phyloP scores from a whole-genome alignment of 2,797 vertebrate genomes.

The Paguma larvata region DNA sequence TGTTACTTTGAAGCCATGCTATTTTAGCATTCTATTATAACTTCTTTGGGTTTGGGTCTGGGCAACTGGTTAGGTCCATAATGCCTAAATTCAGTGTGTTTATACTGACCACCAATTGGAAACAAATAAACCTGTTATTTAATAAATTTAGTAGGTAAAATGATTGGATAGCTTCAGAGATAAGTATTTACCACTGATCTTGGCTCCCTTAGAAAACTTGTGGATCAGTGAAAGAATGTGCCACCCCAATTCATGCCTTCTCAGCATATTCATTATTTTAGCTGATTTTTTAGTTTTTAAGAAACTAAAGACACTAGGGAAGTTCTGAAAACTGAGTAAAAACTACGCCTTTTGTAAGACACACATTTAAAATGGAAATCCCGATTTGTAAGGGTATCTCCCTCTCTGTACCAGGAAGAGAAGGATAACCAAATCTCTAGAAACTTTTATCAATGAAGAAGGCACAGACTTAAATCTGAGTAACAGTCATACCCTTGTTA shows the following conservation, averaged over 20 bases:
- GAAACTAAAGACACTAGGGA: neutral
- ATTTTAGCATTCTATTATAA: neutral
- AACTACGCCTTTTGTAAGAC: neutral
- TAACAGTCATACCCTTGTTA: neutral
- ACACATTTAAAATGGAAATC: neutral
- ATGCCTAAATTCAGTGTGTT: neutral
- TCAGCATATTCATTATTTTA: neutral
- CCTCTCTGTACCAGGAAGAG: neutral
- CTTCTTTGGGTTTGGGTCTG: neutral
- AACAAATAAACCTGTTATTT: neutral
- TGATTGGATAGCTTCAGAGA: neutral
- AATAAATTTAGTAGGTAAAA: neutral
- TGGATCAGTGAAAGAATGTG: neutral
- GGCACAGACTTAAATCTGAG: neutral
- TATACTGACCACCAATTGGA: neutral
- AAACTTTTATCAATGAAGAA: neutral
- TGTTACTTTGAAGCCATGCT: neutral
- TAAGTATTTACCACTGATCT: neutral
- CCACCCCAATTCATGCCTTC: neutral
- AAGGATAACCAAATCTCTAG: neutral
- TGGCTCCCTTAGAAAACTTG: accelerated
- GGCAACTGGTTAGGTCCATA: neutral
- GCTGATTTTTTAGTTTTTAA: neutral
- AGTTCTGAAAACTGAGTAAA: neutral
- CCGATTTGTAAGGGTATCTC: neutral